Conservation (phyloP, 2,113 vertebrate genomes). For the Chrysemys picta region DNA sequence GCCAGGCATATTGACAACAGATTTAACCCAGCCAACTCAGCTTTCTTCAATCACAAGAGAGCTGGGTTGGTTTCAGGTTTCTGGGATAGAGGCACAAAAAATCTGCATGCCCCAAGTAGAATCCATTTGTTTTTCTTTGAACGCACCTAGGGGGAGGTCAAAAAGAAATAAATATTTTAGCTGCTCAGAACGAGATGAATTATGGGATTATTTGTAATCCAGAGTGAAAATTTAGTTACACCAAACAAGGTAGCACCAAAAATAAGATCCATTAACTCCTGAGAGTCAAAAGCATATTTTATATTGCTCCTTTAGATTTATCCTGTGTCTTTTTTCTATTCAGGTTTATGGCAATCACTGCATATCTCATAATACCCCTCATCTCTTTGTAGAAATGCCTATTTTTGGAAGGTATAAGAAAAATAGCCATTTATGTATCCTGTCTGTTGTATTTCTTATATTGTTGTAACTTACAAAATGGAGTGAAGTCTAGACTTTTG, state of each 20-base stretch:
- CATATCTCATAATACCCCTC: slow-evolving; percentile 58
- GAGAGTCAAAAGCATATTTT: slow-evolving; percentile 53
- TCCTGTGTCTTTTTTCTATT: slow-evolving; percentile 61
- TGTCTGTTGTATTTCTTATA: neutral
- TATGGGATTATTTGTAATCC: slow-evolving; percentile 70
- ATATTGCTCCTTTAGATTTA: slow-evolving; percentile 27
- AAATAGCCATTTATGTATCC: slow-evolving; percentile 38
- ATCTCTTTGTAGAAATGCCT: slow-evolving; percentile 46
- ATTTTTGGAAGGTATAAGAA: slow-evolving; percentile 28
- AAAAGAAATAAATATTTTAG: slow-evolving; percentile 76
- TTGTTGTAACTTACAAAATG: neutral
- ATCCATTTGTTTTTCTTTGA: slow-evolving; percentile 74
- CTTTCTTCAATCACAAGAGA: slow-evolving; percentile 68
- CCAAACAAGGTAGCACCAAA: slow-evolving; percentile 70
- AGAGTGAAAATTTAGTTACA: slow-evolving; percentile 73
- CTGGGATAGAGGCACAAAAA: slow-evolving; percentile 70
- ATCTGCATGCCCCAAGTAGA: slow-evolving; percentile 50
- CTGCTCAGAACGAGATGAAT: slow-evolving; percentile 72
- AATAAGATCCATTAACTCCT: slow-evolving; percentile 65
- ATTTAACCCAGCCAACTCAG: slow-evolving; percentile 71
- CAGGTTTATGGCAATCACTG: slow-evolving; percentile 61
- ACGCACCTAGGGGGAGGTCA: slow-evolving; percentile 76
- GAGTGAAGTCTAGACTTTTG: slow-evolving; percentile 39
- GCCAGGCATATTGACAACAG: slow-evolving; percentile 60
- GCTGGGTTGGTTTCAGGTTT: slow-evolving; percentile 61